These are phyloP conservation scores for Branchipolynoe longqiensis DNA, from an alignment of 2,888 invertebrate species.

Conservation along the genomic window DNA sequence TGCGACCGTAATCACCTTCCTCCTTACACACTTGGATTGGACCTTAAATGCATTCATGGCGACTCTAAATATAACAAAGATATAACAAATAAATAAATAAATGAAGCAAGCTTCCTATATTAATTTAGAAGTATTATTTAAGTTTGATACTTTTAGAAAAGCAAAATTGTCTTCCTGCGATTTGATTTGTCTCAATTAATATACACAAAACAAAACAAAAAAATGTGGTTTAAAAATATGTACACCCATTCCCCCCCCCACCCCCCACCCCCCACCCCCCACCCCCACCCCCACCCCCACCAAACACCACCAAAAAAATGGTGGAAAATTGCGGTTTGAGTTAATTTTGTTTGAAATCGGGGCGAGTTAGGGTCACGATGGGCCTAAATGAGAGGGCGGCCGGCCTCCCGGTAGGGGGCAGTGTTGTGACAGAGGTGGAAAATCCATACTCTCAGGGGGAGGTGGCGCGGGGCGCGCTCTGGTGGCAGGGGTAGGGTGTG, in stretches of 20 bases:
- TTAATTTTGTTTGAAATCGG: too few relatives aligned
- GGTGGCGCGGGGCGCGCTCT: constrained; percentile 15
- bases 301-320: too few relatives aligned
- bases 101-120: not conserved
- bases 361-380: not conserved
- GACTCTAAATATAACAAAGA: too few relatives aligned
- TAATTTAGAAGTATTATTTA: not conserved
- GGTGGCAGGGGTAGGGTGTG: constrained; percentile 10
- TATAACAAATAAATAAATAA: too few relatives aligned
- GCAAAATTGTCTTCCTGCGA: not conserved
- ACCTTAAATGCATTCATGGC: too few relatives aligned
- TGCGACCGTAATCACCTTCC: too few relatives aligned
- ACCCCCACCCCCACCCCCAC: not conserved
- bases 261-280: too few relatives aligned
- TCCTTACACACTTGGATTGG: too few relatives aligned
- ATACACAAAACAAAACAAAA: not conserved
- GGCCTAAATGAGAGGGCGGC: constrained; percentile 52
- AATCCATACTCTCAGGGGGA: constrained; percentile 14
- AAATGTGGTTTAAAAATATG: not conserved
- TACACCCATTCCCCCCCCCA: too few relatives aligned
- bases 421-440: constrained; percentile 36
- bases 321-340: too few relatives aligned
- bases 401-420: not conserved
- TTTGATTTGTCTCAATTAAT: not conserved
- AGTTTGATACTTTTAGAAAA: not conserved